Evolutionary conservation across 2,113 vertebrate genomes (phyloP).

Genomic region (Oncorhynchus clarkii): DNA sequence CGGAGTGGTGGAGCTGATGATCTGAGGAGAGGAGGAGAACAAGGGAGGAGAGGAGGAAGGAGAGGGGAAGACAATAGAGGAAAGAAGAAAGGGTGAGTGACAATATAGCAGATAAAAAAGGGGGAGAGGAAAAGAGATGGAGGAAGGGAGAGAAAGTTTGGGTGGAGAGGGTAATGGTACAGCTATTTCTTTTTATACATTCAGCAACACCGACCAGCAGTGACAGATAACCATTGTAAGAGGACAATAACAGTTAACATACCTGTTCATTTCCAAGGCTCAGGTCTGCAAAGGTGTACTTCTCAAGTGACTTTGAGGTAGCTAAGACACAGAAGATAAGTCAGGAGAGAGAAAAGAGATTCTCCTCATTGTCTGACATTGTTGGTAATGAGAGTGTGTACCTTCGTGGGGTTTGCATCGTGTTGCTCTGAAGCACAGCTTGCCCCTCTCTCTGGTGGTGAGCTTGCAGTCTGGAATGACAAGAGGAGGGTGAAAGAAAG

Average conservation of each 20-base stretch:
- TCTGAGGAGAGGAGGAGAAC: conserved; percentile 64
- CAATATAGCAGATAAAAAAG: neutral
- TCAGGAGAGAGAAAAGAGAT: neutral
- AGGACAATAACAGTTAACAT: conserved; percentile 23
- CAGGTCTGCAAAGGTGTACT: conserved; percentile 90
- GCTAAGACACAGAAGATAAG: conserved; percentile 53
- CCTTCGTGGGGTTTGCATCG: conserved; percentile 83
- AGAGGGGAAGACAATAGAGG: neutral
- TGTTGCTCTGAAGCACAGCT: conserved; percentile 89
- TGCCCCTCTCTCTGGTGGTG: conserved; percentile 86
- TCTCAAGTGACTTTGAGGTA: conserved; percentile 63
- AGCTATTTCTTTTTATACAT: too few species aligned
- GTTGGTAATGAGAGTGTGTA: conserved; percentile 34
- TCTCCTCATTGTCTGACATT: too few species aligned
- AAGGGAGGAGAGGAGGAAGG: neutral
- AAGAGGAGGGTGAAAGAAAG: neutral
- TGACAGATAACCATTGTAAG: neutral
- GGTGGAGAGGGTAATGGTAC: neutral
- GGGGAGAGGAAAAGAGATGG: neutral
- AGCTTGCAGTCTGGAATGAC: conserved; percentile 85
- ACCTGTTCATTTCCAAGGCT: conserved; percentile 94
- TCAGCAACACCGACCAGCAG: neutral
- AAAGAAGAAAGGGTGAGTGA: neutral
- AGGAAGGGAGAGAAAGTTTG: neutral
- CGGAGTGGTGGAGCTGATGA: conserved; percentile 91